Conservation (phyloP, 2,113 vertebrate species). For the Oostethus manadensis region DNA sequence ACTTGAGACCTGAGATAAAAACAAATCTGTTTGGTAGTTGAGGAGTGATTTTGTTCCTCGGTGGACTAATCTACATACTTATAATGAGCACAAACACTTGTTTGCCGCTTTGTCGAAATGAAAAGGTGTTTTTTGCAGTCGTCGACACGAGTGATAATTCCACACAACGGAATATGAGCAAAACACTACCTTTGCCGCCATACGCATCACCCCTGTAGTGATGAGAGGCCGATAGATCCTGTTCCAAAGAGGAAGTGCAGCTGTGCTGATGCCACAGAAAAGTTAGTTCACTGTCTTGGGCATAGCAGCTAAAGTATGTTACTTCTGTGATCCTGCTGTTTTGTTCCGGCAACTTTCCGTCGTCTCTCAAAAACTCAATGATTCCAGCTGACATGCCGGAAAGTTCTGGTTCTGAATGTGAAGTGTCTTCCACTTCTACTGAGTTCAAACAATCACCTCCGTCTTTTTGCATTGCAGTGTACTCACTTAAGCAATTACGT, state of each 20-base stretch:
- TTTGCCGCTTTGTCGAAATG: slow-evolving; percentile 29
- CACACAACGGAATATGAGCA: slow-evolving; percentile 14
- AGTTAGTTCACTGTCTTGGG: slow-evolving; percentile 50
- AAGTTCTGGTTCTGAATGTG: slow-evolving; percentile 36
- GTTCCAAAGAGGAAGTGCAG: slow-evolving; percentile 27
- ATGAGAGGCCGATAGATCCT: slow-evolving; percentile 28
- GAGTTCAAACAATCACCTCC: slow-evolving; percentile 2
- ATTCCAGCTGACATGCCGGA: slow-evolving; percentile 42
- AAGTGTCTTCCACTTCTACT: not conserved
- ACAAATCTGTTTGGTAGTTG: not conserved
- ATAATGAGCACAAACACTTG: not conserved
- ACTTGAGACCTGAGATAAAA: not conserved
- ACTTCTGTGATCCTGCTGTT: slow-evolving; percentile 35
- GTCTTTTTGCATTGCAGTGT: too few relatives aligned
- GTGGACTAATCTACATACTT: slow-evolving; percentile 1
- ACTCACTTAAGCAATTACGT: too few relatives aligned
- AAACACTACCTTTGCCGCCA: slow-evolving; percentile 26
- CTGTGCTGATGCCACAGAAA: slow-evolving; percentile 57
- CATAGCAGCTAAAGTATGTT: slow-evolving; percentile 40
- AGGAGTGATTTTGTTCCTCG: slow-evolving; percentile 12
- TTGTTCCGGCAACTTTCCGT: slow-evolving; percentile 31
- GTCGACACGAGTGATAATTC: slow-evolving; percentile 28
- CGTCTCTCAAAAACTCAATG: slow-evolving; percentile 37
- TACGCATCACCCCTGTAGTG: slow-evolving; percentile 30
- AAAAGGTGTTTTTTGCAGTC: slow-evolving; percentile 36